Conservation (phyloP, 30 jellyfish, hydroid and myxozoan species). For the Aurelia sp. region DNA sequence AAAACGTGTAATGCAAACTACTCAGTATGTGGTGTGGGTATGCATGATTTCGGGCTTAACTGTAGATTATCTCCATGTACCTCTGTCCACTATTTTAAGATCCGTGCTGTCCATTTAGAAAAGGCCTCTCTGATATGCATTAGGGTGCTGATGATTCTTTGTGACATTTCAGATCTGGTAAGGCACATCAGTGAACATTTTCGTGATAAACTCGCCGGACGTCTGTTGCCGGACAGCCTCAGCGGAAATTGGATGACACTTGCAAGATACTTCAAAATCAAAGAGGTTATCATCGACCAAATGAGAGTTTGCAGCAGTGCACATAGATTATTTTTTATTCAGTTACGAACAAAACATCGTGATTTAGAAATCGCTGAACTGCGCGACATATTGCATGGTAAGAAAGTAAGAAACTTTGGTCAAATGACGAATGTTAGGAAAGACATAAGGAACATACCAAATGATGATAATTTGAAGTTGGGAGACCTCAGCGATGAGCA, state of each 20-base stretch:
- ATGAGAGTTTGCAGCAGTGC: conserved; percentile 15
- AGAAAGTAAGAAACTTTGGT: not conserved
- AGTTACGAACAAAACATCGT: conserved; percentile 4
- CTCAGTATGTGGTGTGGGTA: too few species aligned
- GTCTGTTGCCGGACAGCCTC: not conserved
- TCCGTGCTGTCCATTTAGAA: too few species aligned
- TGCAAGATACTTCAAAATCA: not conserved
- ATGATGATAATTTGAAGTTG: not conserved
- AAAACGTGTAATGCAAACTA: too few species aligned
- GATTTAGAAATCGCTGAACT: not conserved
- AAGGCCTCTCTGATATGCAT: too few species aligned
- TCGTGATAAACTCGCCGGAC: conserved; percentile 28
- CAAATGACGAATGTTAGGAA: not conserved
- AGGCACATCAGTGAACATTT: conserved; percentile 8
- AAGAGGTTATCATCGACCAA: not conserved
- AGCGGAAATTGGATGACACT: conserved; percentile 23
- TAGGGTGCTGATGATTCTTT: too few species aligned
- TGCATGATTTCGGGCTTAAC: too few species aligned
- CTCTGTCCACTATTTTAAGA: too few species aligned
- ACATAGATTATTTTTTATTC: conserved; percentile 10
- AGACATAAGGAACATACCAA: not conserved
- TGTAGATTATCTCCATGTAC: too few species aligned
- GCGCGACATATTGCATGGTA: conserved; percentile 1
- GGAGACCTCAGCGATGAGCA: not conserved
- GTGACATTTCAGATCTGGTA: not conserved